A percentile compares a stretch with the other conserved stretches of the same genome.
These are phyloP conservation scores for Knipowitschia caucasica DNA, from an alignment of 2,797 vertebrate genomes.

Conservation along the genomic window DNA sequence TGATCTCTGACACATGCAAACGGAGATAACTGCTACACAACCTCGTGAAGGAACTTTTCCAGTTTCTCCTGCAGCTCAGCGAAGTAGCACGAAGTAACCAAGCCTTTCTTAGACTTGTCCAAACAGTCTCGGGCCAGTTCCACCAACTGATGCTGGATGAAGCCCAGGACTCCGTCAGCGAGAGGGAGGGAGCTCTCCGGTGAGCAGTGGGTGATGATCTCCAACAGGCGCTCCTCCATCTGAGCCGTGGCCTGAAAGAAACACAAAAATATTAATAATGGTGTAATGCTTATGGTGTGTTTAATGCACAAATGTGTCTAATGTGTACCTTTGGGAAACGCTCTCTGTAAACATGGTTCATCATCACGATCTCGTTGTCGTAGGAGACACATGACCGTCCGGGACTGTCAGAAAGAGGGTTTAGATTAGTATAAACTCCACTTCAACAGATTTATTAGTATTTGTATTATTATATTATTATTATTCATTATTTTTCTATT, in stretches of 20 bases:
- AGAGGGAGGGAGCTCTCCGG: slow-evolving; percentile 84
- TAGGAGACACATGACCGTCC: slow-evolving; percentile 86
- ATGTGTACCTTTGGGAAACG: slow-evolving; percentile 90
- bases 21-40: slow-evolving; percentile 51
- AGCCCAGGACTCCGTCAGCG: slow-evolving; percentile 92
- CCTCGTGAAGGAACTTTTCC: slow-evolving; percentile 92
- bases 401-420: slow-evolving; percentile 79
- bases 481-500: not conserved
- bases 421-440: too few relatives aligned
- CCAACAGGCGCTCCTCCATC: slow-evolving; percentile 94
- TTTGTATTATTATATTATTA: too few relatives aligned
- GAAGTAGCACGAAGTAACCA: slow-evolving; percentile 96
- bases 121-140: slow-evolving; percentile 95
- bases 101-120: slow-evolving; percentile 89
- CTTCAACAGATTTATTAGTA: too few relatives aligned
- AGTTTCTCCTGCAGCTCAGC: slow-evolving; percentile 96
- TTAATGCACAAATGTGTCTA: not conserved
- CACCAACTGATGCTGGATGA: slow-evolving; percentile 97
- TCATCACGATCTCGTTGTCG: slow-evolving; percentile 97
- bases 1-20: not conserved
- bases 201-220: slow-evolving; percentile 83
- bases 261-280: slow-evolving; percentile 17
- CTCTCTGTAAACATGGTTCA: slow-evolving; percentile 98
- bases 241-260: slow-evolving; percentile 88
- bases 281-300: slow-evolving; percentile 4